A percentile compares a stretch with the other conserved stretches of the same genome.
Evolutionary conservation across 2,797 vertebrate genomes (phyloP).

Genomic region (Parauchenoglanis ngamensis): DNA sequence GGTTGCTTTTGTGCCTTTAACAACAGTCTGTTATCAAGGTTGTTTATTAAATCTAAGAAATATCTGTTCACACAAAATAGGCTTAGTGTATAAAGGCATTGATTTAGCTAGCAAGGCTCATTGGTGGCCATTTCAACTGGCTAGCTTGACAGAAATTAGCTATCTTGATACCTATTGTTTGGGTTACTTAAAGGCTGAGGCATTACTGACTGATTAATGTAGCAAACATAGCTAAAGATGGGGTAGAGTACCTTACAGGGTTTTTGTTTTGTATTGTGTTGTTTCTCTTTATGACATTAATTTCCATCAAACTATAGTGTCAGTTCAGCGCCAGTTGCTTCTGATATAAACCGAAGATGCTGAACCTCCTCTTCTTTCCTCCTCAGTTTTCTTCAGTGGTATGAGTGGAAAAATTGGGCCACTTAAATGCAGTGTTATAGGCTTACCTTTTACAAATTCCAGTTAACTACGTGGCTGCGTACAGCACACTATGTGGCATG

Average conservation of each 20-base stretch:
- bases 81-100: not conserved
- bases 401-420: constrained; percentile 2
- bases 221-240: not conserved
- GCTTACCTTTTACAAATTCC: constrained; percentile 20
- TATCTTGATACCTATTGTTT: not conserved
- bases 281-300: too few relatives aligned
- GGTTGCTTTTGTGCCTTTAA: not conserved
- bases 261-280: not conserved
- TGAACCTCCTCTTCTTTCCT: not conserved
- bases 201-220: not conserved
- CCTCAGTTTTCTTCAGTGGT: not conserved
- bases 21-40: not conserved
- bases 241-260: not conserved
- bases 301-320: not conserved
- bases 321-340: not conserved
- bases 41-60: not conserved
- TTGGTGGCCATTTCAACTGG: not conserved
- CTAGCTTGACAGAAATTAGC: not conserved
- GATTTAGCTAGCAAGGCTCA: not conserved
- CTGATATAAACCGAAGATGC: not conserved
- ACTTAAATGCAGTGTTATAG: constrained; percentile 1
- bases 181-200: not conserved
- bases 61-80: not conserved
- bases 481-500: constrained; percentile 48
- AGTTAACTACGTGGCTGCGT: constrained; percentile 13